phyloP scores from a whole-genome alignment of 2,797 vertebrate genomes.

The Cercopithecus petaurista region DNA sequence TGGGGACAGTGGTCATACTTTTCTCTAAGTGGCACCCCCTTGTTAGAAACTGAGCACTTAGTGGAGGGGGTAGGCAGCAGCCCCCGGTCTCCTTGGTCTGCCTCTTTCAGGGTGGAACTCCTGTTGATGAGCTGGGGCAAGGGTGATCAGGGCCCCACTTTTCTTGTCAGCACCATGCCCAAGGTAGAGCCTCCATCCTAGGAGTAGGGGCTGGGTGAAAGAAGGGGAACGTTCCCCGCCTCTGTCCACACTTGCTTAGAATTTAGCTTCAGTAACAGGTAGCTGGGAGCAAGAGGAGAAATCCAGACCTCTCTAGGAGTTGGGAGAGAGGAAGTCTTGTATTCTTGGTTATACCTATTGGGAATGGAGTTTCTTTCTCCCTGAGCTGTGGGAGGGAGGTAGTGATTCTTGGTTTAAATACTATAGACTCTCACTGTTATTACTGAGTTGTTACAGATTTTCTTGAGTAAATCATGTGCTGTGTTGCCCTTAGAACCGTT shows the following conservation, averaged over 20 bases:
- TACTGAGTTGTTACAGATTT: not conserved
- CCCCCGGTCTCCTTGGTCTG: not conserved
- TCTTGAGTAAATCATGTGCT: constrained; percentile 5
- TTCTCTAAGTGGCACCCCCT: not conserved
- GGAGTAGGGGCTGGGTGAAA: not conserved
- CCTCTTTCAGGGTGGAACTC: not conserved
- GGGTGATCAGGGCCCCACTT: not conserved
- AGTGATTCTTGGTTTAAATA: not conserved
- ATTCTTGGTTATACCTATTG: not conserved
- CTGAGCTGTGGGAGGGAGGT: not conserved
- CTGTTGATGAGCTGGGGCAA: not conserved
- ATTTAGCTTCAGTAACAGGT: not conserved
- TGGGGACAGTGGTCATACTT: not conserved
- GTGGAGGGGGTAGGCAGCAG: not conserved
- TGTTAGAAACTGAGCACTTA: not conserved
- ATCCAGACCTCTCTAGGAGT: not conserved
- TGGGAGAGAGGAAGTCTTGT: not conserved
- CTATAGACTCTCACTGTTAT: not conserved
- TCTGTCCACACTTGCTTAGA: not conserved
- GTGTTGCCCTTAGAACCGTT: not conserved
- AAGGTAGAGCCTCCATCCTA: not conserved
- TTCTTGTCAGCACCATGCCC: not conserved
- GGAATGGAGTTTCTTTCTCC: not conserved
- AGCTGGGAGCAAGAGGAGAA: not conserved
- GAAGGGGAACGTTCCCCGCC: not conserved